A percentile compares a stretch with the other conserved stretches of the same genome.
phyloP scores from a whole-genome alignment of 35 echinoderm and acorn worm species.

The Apostichopus japonicus region DNA sequence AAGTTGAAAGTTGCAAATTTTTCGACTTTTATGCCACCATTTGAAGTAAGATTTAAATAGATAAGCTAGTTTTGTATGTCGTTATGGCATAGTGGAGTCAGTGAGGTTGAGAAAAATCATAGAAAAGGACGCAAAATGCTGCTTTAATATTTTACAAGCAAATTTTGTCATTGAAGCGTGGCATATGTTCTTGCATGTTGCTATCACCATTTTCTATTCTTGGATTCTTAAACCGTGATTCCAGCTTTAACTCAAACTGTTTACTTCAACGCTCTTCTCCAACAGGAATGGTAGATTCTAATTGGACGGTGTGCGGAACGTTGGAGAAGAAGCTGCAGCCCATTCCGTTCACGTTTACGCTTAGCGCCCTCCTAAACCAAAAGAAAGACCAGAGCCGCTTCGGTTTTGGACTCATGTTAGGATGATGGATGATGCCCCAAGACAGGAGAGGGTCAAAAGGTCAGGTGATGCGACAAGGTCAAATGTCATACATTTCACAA shows the following conservation, averaged over 20 bases:
- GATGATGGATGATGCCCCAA: constrained; percentile 42
- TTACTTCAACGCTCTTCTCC: constrained; percentile 5
- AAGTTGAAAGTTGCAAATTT: too few relatives aligned
- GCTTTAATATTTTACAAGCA: too few relatives aligned
- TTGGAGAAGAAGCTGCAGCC: constrained; percentile 94
- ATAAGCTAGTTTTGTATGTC: too few relatives aligned
- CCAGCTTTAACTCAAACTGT: neutral
- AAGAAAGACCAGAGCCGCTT: constrained; percentile 84
- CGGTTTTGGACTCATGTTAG: constrained; percentile 97
- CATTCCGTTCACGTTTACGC: constrained; percentile 89
- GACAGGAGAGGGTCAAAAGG: neutral
- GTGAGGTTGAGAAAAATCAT: too few relatives aligned
- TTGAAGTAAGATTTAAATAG: too few relatives aligned
- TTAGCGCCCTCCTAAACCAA: constrained; percentile 93
- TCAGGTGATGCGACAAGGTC: neutral
- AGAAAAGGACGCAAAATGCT: too few relatives aligned
- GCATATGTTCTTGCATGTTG: too few relatives aligned
- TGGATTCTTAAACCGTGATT: neutral
- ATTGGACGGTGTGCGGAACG: constrained; percentile 94
- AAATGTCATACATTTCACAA: too few relatives aligned
- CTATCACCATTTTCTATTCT: neutral
- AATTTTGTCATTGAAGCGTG: too few relatives aligned
- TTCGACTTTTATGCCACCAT: too few relatives aligned
- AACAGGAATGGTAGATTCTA: constrained; percentile 92
- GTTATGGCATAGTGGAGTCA: too few relatives aligned